These are phyloP conservation scores for Hemitrygon akajei DNA, from an alignment of 2,797 vertebrate genomes.

Conservation along the genomic window DNA sequence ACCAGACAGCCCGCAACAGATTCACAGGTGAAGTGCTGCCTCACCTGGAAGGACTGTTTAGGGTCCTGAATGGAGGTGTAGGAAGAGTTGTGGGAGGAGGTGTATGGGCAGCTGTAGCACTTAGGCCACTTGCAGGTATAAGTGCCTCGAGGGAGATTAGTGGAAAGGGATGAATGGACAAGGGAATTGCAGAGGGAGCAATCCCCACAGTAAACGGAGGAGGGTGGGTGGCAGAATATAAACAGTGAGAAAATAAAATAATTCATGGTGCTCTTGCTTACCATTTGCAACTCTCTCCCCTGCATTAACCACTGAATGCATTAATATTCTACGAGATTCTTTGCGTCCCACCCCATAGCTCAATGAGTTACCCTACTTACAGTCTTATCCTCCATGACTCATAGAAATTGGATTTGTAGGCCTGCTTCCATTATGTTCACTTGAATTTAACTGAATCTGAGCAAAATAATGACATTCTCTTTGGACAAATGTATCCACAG, in stretches of 20 bases:
- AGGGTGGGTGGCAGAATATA: neutral
- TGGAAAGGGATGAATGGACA: too few species aligned
- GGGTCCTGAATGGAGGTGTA: too few species aligned
- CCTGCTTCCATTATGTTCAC: neutral
- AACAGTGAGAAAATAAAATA: neutral
- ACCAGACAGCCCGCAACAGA: too few species aligned
- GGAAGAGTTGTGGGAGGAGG: too few species aligned
- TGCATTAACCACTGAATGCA: too few species aligned
- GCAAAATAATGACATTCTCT: neutral
- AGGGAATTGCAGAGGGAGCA: too few species aligned
- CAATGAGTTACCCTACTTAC: neutral
- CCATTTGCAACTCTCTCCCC: neutral
- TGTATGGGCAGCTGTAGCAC: too few species aligned
- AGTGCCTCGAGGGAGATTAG: too few species aligned
- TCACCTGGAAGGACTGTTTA: too few species aligned
- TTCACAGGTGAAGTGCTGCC: too few species aligned
- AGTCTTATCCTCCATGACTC: neutral
- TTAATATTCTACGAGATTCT: neutral
- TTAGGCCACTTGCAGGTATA: too few species aligned
- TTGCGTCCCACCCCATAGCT: neutral
- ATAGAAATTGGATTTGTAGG: neutral
- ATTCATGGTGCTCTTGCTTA: neutral
- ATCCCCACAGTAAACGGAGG: too few species aligned
- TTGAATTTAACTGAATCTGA: neutral
- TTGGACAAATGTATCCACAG: neutral